Evolutionary conservation across 2,888 invertebrate genomes (phyloP).

Genomic region (Aphrophora alni): DNA sequence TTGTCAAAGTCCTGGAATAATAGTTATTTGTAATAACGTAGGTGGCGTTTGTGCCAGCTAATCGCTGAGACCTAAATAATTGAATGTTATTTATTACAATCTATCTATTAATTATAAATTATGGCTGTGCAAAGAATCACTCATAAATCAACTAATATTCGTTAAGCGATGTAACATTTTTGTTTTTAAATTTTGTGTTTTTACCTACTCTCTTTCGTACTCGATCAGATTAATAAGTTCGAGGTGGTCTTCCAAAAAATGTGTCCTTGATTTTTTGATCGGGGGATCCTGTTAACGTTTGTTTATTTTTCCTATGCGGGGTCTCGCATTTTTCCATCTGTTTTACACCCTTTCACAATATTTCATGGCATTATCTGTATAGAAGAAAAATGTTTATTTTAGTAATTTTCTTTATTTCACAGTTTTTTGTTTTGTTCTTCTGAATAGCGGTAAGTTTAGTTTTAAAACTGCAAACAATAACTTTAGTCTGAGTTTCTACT

Average conservation of each 20-base stretch:
- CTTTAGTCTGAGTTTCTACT: no score
- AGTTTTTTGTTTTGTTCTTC: slow-evolving; percentile 15
- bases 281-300: slow-evolving; percentile 18
- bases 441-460: no score
- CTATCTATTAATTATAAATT: neutral
- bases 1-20: slow-evolving; percentile 22
- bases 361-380: no score
- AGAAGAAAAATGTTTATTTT: no score
- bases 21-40: no score
- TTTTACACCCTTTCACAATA: no score
- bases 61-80: no score
- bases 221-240: neutral
- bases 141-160: neutral
- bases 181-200: neutral
- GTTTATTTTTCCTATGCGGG: neutral
- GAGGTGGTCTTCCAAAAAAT: no score
- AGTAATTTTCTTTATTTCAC: slow-evolving; percentile 11
- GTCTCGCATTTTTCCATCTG: no score
- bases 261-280: neutral
- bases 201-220: slow-evolving; percentile 18
- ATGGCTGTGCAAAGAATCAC: neutral
- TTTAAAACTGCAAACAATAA: slow-evolving; percentile 2
- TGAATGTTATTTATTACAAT: no score
- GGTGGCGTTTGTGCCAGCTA: no score
- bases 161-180: no score